Base-by-base conservation (phyloP, 1,140 invertebrate genomes). In the Phocides pigmalion region DNA sequence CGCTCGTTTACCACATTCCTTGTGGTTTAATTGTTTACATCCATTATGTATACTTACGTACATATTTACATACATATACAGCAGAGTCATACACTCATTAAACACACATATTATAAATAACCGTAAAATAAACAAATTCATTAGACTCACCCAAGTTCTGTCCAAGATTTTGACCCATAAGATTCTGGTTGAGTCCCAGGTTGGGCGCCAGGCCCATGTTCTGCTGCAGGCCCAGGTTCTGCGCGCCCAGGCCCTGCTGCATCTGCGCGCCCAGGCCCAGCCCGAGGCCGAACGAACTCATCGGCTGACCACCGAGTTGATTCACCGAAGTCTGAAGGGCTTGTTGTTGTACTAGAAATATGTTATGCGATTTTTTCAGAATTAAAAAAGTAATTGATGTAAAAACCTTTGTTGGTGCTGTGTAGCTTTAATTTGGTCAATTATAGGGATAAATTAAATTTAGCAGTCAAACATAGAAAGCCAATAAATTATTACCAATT, bases 151-250 rank as follows among this genome's bases (percentile, higher is more conserved):
- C 82, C 58, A 89, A 72, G 44, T 86, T 86, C 58, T 86, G 87
- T 53, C 75, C 74, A 54, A 89, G 68, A 70, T 84, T 87, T 64
- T 86, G 87, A 4, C 77, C 74, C 77, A 87, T 89, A 17, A 87
- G 75, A 54, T 87, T 85, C 74, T 89, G 87, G 46, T 85, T 84
- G 51, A 87, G 79, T 11, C 64, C 76, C 17, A 82, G 64, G 59
- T 84, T 85, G 62, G 84, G 83, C 6, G 75, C 64, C 19, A 82
- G 70, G 28, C 71, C 74, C 3, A 82, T 75, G 63, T 79, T 81
- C 68, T 84, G 82, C 20, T 79, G 82, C 51, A 76, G 75, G 16
- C 64, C 68, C 6, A 82, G 72, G 50, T 72, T 74, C 61, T 76
- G 78, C 1, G 66, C 63, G 11, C 53, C 70, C 17, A 83, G 68